Conservation (phyloP, 2,113 vertebrate species). For the Taurulus bubalis region DNA sequence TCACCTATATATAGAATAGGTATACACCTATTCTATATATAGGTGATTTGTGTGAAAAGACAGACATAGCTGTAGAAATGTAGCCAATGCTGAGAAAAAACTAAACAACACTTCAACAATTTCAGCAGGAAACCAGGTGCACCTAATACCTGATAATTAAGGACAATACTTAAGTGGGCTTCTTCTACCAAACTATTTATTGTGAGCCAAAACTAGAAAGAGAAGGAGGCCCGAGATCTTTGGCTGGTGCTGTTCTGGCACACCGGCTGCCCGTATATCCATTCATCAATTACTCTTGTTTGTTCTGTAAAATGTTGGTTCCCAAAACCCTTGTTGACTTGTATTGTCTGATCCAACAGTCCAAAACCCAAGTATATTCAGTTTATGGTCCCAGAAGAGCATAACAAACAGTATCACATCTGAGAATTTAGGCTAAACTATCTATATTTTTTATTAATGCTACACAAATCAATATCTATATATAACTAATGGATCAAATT, state of each 20-base stretch:
- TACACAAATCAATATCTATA: background rate
- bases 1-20: background rate
- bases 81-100: background rate
- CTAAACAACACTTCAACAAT: background rate
- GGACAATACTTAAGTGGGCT: background rate
- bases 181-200: slow-evolving; percentile 6
- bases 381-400: background rate
- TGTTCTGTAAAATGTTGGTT: background rate
- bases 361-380: background rate
- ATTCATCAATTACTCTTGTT: background rate
- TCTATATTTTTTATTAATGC: background rate
- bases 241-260: background rate
- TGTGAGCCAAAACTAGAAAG: slow-evolving; percentile 26
- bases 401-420: background rate
- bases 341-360: background rate
- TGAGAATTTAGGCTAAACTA: background rate
- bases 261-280: background rate
- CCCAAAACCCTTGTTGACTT: background rate
- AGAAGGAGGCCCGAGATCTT: background rate
- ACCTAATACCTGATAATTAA: background rate
- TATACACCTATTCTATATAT: background rate
- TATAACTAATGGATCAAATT: no score
- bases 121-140: background rate
- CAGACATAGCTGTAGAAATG: background rate
- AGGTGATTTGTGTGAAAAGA: slow-evolving; percentile 5